Conservation (phyloP, 92 coral and sea anemone species). For the Nematostella vectensis region DNA sequence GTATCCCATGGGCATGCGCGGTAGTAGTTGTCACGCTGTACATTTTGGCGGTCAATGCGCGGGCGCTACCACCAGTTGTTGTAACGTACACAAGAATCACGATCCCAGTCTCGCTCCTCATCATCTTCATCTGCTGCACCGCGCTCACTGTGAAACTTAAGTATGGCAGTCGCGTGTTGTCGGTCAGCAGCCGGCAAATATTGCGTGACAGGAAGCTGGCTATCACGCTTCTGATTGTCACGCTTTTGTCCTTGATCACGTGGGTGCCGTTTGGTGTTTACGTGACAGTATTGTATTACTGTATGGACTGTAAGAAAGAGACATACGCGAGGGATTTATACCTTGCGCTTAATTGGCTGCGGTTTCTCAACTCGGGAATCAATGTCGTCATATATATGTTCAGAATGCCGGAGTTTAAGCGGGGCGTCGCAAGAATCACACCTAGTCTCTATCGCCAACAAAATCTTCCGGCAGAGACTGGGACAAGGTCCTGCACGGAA, state of each 20-base stretch:
- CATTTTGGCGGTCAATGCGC: not conserved
- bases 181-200: not conserved
- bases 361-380: not conserved
- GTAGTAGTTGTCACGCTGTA: not conserved
- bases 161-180: not conserved
- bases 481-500: too few relatives aligned
- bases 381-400: not conserved
- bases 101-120: not conserved
- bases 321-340: not conserved
- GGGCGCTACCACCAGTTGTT: not conserved
- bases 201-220: not conserved
- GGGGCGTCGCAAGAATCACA: not conserved
- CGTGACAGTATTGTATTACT: not conserved
- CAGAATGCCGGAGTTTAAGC: not conserved
- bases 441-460: too few relatives aligned
- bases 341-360: not conserved
- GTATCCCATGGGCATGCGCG: not conserved
- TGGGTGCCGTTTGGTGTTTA: not conserved
- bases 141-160: not conserved
- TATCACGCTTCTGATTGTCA: not conserved
- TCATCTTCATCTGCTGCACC: not conserved
- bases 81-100: not conserved
- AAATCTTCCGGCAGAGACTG: too few relatives aligned
- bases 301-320: not conserved
- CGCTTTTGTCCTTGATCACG: not conserved